These are phyloP conservation scores for Maconellicoccus hirsutus DNA, from an alignment of 1,140 invertebrate species.

Conservation along the genomic window DNA sequence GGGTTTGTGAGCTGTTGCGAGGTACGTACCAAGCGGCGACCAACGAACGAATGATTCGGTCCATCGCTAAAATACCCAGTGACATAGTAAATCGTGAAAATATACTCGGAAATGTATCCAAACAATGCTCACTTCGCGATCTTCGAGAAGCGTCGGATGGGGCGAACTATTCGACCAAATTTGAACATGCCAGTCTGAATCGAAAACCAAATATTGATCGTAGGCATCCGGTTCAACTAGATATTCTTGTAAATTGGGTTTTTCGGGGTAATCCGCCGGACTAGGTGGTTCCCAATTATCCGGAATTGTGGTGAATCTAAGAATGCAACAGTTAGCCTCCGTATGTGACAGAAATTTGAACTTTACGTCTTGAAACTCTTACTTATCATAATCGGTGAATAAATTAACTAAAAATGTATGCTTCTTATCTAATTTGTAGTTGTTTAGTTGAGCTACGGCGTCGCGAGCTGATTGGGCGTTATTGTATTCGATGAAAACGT, in stretches of 20 bases:
- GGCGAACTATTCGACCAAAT: conserved; percentile 84
- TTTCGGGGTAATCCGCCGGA: conserved; percentile 71
- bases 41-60: conserved; percentile 91
- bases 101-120: conserved; percentile 30
- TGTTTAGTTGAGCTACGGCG: conserved; percentile 77
- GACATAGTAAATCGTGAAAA: conserved; percentile 30
- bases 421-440: conserved; percentile 90
- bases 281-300: conserved; percentile 85
- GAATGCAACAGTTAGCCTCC: conserved; percentile 25
- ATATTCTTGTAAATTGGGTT: conserved; percentile 83
- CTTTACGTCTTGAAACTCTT: conserved; percentile 36
- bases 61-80: conserved; percentile 56
- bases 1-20: conserved; percentile 88
- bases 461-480: conserved; percentile 68
- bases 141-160: conserved; percentile 70
- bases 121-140: conserved; percentile 55
- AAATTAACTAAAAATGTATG: conserved; percentile 93
- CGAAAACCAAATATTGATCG: conserved; percentile 86
- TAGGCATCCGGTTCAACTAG: conserved; percentile 84
- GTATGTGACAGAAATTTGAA: neutral
- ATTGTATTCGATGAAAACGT: conserved; percentile 86
- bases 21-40: conserved; percentile 93
- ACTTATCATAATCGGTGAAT: conserved; percentile 93
- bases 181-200: conserved; percentile 58
- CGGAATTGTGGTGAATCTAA: conserved; percentile 76